Evolutionary conservation across 2,888 invertebrate genomes (phyloP).

Genomic region (Nebria salina): DNA sequence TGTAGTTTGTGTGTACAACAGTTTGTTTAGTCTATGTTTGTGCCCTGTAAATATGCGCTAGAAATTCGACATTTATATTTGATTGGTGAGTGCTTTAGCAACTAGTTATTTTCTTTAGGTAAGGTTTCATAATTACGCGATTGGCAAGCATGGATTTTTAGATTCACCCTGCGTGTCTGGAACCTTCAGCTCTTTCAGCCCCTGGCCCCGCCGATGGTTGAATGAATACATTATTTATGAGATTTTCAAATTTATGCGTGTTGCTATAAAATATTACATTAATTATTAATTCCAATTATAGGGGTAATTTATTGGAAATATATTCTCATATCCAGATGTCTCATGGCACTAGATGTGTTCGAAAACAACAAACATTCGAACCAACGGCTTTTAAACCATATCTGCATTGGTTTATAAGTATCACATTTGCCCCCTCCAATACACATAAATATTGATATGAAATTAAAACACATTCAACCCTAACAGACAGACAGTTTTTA

Average conservation of each 20-base stretch:
- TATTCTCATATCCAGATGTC: neutral
- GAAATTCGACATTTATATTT: neutral
- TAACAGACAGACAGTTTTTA: too few species aligned
- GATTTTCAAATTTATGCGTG: neutral
- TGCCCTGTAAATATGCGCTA: too few species aligned
- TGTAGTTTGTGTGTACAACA: neutral
- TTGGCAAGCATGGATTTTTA: neutral
- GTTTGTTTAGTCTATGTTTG: too few species aligned
- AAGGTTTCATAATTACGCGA: neutral
- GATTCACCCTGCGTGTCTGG: neutral
- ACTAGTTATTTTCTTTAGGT: neutral
- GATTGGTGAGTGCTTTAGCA: neutral
- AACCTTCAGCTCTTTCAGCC: neutral
- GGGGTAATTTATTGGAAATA: neutral
- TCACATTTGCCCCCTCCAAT: too few species aligned
- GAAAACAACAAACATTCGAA: too few species aligned
- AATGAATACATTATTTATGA: neutral
- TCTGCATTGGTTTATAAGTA: too few species aligned
- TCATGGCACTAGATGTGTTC: too few species aligned
- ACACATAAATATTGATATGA: neutral
- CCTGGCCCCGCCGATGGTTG: neutral
- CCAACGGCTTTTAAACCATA: too few species aligned
- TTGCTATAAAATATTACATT: neutral
- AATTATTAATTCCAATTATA: neutral
- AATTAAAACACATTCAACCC: neutral